phyloP scores from a whole-genome alignment of 2,888 invertebrate genomes.

The Liodrosophila aerea region DNA sequence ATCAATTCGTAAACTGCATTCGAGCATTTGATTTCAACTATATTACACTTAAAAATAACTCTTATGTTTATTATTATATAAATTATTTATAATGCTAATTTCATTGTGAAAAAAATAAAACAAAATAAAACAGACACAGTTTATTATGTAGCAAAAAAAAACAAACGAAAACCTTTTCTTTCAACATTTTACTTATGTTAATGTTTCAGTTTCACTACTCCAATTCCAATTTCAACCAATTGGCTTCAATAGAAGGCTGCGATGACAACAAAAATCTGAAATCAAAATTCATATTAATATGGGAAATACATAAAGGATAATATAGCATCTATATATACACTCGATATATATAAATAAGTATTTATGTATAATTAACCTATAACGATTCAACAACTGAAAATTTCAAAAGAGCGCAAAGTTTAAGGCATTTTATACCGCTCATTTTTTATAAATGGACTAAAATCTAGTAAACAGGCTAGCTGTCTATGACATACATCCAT shows the following conservation, averaged over 20 bases:
- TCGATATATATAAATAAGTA: slow-evolving; percentile 24
- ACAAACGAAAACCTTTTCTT: too few species aligned
- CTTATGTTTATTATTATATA: slow-evolving; percentile 75
- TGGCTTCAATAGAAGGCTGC: slow-evolving; percentile 76
- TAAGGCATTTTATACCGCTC: slow-evolving; percentile 71
- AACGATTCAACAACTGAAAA: slow-evolving; percentile 48
- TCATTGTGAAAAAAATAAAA: slow-evolving; percentile 67
- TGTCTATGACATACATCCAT: slow-evolving; percentile 57
- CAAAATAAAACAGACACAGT: slow-evolving; percentile 51
- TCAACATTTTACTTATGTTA: slow-evolving; percentile 39
- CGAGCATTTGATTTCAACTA: slow-evolving; percentile 67
- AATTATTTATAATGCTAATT: slow-evolving; percentile 70
- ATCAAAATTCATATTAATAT: slow-evolving; percentile 73
- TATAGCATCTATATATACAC: slow-evolving; percentile 33
- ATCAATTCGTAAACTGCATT: slow-evolving; percentile 60
- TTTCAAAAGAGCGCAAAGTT: slow-evolving; percentile 52
- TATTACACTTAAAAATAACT: slow-evolving; percentile 45
- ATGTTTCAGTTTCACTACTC: slow-evolving; percentile 30
- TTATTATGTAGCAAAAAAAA: slow-evolving; percentile 74
- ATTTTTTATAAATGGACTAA: slow-evolving; percentile 57
- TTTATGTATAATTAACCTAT: slow-evolving; percentile 43
- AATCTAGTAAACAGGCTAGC: slow-evolving; percentile 55
- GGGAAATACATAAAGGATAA: slow-evolving; percentile 54
- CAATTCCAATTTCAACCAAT: slow-evolving; percentile 59
- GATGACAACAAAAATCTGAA: slow-evolving; percentile 71